phyloP scores from a whole-genome alignment of 2,113 vertebrate genomes.

The Microtus pennsylvanicus region DNA sequence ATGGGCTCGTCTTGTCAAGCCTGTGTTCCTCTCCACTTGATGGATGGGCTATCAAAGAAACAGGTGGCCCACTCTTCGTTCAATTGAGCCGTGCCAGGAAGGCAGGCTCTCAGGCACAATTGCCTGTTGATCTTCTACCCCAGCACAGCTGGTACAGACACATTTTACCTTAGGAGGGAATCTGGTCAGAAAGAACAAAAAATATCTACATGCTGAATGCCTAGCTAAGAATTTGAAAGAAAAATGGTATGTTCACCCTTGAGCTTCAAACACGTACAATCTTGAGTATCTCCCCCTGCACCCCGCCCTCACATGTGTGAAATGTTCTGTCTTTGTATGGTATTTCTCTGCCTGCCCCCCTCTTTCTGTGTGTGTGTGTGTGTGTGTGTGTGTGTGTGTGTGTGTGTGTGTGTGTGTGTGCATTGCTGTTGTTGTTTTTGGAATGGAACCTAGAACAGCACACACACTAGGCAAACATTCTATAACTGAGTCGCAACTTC shows the following conservation, averaged over 20 bases:
- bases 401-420: too few relatives aligned
- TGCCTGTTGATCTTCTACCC: not conserved
- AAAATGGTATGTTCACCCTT: slow-evolving; percentile 28
- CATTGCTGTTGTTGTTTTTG: not conserved
- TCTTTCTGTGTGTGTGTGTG: too few relatives aligned
- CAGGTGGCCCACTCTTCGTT: slow-evolving; percentile 23
- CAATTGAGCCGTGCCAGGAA: not conserved
- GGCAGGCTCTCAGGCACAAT: not conserved
- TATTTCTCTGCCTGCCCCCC: not conserved
- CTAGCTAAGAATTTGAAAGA: slow-evolving; percentile 20
- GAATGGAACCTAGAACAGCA: not conserved
- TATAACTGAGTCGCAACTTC: not conserved
- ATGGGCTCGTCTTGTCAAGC: slow-evolving; percentile 15
- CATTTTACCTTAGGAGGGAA: not conserved
- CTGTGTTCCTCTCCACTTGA: not conserved
- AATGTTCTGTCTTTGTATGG: not conserved
- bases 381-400: too few relatives aligned
- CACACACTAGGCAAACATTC: not conserved
- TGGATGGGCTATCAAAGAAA: not conserved
- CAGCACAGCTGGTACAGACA: not conserved
- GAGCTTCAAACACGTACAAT: slow-evolving; percentile 42
- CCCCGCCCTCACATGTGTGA: not conserved
- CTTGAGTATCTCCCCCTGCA: not conserved
- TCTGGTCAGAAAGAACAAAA: slow-evolving; percentile 11
- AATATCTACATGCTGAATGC: not conserved